Conservation (phyloP, 2,888 invertebrate genomes). For the Quadroppia sp. region DNA sequence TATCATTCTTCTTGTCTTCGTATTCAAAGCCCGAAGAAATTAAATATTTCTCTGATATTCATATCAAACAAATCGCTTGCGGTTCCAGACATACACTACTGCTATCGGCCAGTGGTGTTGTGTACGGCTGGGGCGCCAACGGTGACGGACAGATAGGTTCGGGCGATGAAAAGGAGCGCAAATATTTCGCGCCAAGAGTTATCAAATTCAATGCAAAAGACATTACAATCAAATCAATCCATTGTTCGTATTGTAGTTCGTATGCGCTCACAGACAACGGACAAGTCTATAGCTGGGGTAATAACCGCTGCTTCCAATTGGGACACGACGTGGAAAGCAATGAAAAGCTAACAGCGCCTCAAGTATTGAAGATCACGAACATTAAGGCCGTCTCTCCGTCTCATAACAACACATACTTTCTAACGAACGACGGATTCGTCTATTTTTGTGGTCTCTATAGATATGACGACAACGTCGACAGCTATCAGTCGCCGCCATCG, state of each 20-base stretch:
- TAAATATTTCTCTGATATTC: neutral
- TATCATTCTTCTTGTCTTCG: neutral
- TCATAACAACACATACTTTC: neutral
- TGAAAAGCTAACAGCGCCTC: neutral
- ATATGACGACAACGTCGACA: no score
- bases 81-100: neutral
- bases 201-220: no score
- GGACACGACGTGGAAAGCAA: neutral
- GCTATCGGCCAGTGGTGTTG: neutral
- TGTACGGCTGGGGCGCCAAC: neutral
- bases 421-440: neutral
- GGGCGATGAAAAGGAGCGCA: neutral
- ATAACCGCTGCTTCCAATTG: neutral
- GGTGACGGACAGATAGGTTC: neutral
- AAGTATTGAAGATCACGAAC: neutral
- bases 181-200: neutral
- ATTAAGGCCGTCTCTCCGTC: neutral
- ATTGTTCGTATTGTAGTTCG: neutral
- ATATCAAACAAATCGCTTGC: neutral
- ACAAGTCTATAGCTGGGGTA: neutral
- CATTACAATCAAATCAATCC: neutral
- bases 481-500: no score
- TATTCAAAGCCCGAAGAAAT: neutral
- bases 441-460: neutral
- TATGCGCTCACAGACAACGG: neutral